A percentile compares a stretch with the other conserved stretches of the same genome.
Evolutionary conservation across 1,140 invertebrate species (phyloP).

Genomic region (Campodea augens): DNA sequence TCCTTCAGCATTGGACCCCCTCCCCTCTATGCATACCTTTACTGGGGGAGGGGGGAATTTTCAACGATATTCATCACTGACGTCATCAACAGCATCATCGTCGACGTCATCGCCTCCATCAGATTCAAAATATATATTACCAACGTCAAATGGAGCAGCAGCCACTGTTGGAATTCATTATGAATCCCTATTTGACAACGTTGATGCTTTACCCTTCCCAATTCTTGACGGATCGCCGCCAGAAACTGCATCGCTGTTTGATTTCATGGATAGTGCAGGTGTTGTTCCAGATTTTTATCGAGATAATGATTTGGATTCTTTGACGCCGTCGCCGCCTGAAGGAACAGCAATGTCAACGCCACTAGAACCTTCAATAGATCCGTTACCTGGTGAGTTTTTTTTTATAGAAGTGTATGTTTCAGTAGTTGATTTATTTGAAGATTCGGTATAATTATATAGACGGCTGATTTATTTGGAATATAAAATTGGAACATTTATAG

Average conservation of each 20-base stretch:
- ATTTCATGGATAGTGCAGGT: constrained; percentile 35
- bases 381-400: too few relatives aligned
- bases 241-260: constrained; percentile 9
- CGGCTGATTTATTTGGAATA: too few relatives aligned
- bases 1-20: constrained; percentile 47
- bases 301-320: constrained; percentile 28
- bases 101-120: constrained; percentile 39
- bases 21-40: not conserved
- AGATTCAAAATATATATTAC: constrained; percentile 63
- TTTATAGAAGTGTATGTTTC: too few relatives aligned
- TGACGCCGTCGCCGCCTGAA: constrained; percentile 34
- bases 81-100: not conserved
- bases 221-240: constrained; percentile 1
- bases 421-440: too few relatives aligned
- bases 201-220: constrained; percentile 8
- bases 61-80: not conserved
- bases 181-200: constrained; percentile 20
- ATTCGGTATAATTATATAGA: too few relatives aligned
- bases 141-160: constrained; percentile 47
- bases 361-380: constrained; percentile 42
- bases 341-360: constrained; percentile 28
- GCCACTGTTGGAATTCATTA: constrained; percentile 42
- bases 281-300: constrained; percentile 28
- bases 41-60: not conserved
- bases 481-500: too few relatives aligned